These are phyloP conservation scores for Lomographa bimaculata DNA, from an alignment of 2,888 invertebrate species.

Conservation along the genomic window DNA sequence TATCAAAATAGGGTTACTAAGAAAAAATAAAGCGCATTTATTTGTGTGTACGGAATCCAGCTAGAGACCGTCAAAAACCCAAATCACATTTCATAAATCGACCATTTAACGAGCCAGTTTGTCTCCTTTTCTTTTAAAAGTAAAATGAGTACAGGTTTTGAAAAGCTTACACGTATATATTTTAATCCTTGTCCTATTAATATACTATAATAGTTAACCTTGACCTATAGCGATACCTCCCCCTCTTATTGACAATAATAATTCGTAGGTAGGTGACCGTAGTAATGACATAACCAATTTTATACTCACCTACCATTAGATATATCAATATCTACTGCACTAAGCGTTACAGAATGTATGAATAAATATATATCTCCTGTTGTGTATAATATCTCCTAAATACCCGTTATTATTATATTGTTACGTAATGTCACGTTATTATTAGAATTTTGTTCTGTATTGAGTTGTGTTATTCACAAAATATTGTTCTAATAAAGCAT, in stretches of 20 bases:
- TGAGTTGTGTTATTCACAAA: slow-evolving; percentile 56
- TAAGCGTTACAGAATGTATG: slow-evolving; percentile 52
- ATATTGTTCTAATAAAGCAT: slow-evolving; percentile 62
- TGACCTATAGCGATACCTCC: slow-evolving; percentile 17
- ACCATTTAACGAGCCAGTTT: too few species aligned
- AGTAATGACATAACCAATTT: slow-evolving; percentile 16
- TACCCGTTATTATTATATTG: slow-evolving; percentile 38
- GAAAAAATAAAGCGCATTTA: too few species aligned
- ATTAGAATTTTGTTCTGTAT: slow-evolving; percentile 39
- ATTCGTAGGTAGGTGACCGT: slow-evolving; percentile 24
- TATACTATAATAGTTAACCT: too few species aligned
- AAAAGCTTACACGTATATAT: too few species aligned
- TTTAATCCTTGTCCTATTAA: too few species aligned
- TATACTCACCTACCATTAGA: slow-evolving; percentile 17
- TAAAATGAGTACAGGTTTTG: too few species aligned
- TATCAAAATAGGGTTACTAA: too few species aligned
- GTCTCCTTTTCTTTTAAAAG: too few species aligned
- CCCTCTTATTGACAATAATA: slow-evolving; percentile 35
- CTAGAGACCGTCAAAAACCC: too few species aligned
- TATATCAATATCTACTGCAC: slow-evolving; percentile 12
- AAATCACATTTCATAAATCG: too few species aligned
- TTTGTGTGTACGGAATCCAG: too few species aligned
- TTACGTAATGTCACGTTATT: slow-evolving; percentile 40
- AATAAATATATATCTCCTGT: slow-evolving; percentile 36
- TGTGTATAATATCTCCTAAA: slow-evolving; percentile 40